Evolutionary conservation across 2,888 invertebrate species (phyloP).

Genomic region (Stramonita haemastoma): DNA sequence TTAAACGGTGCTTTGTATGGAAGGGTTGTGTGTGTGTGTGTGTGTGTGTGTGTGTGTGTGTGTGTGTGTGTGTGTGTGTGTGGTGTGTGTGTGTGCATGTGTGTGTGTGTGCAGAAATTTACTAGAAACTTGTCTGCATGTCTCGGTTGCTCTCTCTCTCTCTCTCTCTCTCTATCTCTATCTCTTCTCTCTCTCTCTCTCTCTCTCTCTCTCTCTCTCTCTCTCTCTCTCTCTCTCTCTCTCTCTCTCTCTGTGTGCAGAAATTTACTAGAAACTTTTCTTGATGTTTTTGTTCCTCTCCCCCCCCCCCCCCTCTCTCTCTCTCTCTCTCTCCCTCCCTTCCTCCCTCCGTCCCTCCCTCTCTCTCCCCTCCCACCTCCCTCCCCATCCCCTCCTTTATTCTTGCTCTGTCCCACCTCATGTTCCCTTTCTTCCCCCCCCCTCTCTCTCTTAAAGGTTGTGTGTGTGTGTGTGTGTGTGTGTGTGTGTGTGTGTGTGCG

Average conservation of each 20-base stretch:
- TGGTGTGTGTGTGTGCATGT: background rate
- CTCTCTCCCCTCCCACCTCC: too few relatives aligned
- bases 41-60: background rate
- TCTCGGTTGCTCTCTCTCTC: too few relatives aligned
- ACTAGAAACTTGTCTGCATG: too few relatives aligned
- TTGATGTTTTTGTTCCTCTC: too few relatives aligned
- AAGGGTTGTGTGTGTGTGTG: too few relatives aligned
- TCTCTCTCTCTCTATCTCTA: too few relatives aligned
- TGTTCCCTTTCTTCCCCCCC: too few relatives aligned
- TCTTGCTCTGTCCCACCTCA: background rate
- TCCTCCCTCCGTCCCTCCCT: background rate
- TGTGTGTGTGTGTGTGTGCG: background rate
- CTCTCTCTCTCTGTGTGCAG: constrained; percentile 9
- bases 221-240: background rate
- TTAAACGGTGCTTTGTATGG: too few relatives aligned
- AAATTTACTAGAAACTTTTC: too few relatives aligned
- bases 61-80: background rate
- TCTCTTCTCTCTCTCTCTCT: too few relatives aligned
- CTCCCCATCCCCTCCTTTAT: too few relatives aligned
- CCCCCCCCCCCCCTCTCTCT: background rate
- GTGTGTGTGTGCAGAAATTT: background rate
- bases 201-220: too few relatives aligned
- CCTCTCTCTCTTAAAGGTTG: background rate
- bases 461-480: background rate
- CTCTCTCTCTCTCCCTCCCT: background rate